Base-by-base conservation (phyloP, 2,888 invertebrate genomes). In the Tachina fera region DNA sequence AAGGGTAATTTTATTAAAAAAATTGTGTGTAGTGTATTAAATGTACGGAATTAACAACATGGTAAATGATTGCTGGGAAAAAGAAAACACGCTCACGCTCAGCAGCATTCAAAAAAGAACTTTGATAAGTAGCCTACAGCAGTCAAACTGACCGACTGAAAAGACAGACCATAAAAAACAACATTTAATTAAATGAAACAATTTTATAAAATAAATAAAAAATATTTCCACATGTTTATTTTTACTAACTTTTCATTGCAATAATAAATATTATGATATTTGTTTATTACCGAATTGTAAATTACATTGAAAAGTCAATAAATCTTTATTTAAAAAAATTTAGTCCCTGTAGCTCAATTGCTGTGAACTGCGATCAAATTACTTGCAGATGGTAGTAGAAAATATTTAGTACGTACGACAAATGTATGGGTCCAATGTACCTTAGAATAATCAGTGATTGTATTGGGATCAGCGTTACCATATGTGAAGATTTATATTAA, bases 281-380 rank as follows among this genome's bases (percentile, higher is more conserved):
- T 76, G 31, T 72, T 65, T 76, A 16, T 72, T 31, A 63, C 41
- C 8, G 13, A 39, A 58, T 56, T 63, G 13, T 53, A 71, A 60
- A 67, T 19, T 53, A 76, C 51, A 81, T 31, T 31, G 49, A 81
- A 56, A 77, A 76, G 61, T 84, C 61, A 74, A 81, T 72, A 77
- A 68, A 68, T 77, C 61, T 76, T 22, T 68, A 76, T 81, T 61
- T 68, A 39, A 84, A 72, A 84, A 65, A 65, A 41, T 14, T 22
- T 22, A 11, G 3, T 16, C 2, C 13, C 16, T 53, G 53, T 11
- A 13, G 10, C 10, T 14, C 14, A 65, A 65, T 16, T 19, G 53
- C 3, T 14, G 8, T 14, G 14, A 9, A 58, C 39, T 31, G 31
- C 31, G 0, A 31, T 31, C 31, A 31, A 2, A 3, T 31, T 2